Evolutionary conservation across 2,888 invertebrate species (phyloP), one percentile per base, ranked within the genome.

Genomic region (Lepetodrilus schrolli): DNA sequence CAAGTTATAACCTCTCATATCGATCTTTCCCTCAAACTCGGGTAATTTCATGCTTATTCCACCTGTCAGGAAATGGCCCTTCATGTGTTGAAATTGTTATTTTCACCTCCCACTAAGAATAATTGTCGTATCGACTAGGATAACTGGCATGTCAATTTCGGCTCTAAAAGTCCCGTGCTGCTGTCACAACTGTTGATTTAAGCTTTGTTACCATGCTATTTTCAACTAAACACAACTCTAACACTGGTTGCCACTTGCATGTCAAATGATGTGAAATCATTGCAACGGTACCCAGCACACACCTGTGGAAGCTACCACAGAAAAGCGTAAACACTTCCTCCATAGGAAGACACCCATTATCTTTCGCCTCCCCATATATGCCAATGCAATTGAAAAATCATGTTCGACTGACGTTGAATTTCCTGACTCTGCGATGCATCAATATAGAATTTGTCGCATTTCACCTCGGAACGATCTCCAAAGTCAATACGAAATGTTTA

Each of bases 321-420:
- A 17, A 43, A 43, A 43, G n/a, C 43, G 4, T 0, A 43, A 43
- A 43, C 43, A 43, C 43, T 43, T 58, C 58, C 58, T 34, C 17
- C 34, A 30, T 26, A 17, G 26, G 34, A 58, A 30, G 34, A 58
- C 13, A 8, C 13, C 7, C 26, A 58, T 30, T 10, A 30, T 58
- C n/a, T 34, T 26, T 58, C 34, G 26, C n/a, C 26, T 30, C 10
- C 58, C 30, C 30, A 58, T 58, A n/a, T 21, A 58, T 58, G 58
- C 26, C 58, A 10, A n/a, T 30, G 58, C 58, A 21, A 58, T 58
- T 58, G 58, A 58, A 58, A 58, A 30, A 58, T 30, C 58, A 30
- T 58, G 58, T 58, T 13, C 58, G n/a, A 13, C 30, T 58, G 58
- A 30, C 26, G 17, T 17, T 30, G 58, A 58, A 58, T 58, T 58